Base-by-base conservation (phyloP, 2,113 vertebrate species). In the Macquaria australasica region DNA sequence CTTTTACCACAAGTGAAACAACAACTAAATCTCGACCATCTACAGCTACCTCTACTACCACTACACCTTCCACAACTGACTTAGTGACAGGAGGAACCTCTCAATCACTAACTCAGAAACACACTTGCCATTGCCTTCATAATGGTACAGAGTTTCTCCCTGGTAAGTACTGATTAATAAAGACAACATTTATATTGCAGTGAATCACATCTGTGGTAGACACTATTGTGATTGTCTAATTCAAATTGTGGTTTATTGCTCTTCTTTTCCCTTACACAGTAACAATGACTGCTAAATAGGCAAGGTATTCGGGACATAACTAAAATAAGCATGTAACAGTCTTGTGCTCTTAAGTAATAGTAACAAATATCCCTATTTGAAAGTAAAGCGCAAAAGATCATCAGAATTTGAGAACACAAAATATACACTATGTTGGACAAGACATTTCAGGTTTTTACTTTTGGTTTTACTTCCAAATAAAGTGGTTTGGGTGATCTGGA, bases 151-250 rank as follows among this genome's bases (percentile, higher is more conserved):
- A 1, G 0, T 86, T 73, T 41, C 4, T 0, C 11, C 39, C 58
- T 14, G 87, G 93, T 92, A 92, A 79, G 83, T 85, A 39, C 1
- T 18, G 0, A 31, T 51, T 18, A 5, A n/a, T 37, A 6, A 34
- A 15, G 0, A 21, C 41, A 41, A 16, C 0, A 3, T 21, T 41
- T 10, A 28, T 1, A 0, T 28, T 45, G 18, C 8, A 39, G 1
- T 62, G 3, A 20, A 14, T 31, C 15, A 5, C 37, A 15, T 50
- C 31, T 18, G 34, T 31, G 6, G 12, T 6, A 60, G 1, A 31
- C 8, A 62, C 2, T 9, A n/a, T n/a, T 68, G 3, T 34, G 1
- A 2, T 8, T 25, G 1, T 43, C 15, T 7, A 62, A 25, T 41
- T 37, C 14, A 62, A 12, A 43, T 7, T 45, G 9, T 41, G 0